Evolutionary conservation across 2,113 vertebrate genomes (phyloP), one percentile per base, ranked within the genome.

Genomic region (Chloropsis cyanopogon): DNA sequence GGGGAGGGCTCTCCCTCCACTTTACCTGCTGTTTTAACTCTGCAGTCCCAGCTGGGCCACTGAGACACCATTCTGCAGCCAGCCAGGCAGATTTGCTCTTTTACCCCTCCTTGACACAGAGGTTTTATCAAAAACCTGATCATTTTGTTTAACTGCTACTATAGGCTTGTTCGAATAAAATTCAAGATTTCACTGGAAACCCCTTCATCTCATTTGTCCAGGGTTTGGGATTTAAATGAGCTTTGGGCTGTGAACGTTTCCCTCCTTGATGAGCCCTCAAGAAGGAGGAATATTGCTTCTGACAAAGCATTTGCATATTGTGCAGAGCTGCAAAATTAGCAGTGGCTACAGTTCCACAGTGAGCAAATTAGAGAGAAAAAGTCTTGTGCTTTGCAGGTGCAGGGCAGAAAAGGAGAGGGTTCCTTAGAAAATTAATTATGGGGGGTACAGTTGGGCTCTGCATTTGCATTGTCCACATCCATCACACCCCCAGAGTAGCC

Each of bases 241-340:
- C 28, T 64, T 77, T 46, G 68, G 71, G 39, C 64, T 64, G 79
- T 68, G 46, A 94, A 23, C 1, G 2, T 70, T 86, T 66, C 59
- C 39, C 33, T 70, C 70, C 75, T 60, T 12, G 42, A 85, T 63
- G 60, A 93, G 79, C 64, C 56, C 82, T 66, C 6, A 9, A 73
- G 84, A 82, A 90, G 54, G 37, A 88, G 65, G 70, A 59, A 82
- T 70, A 86, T 29, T 56, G 85, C 39, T 80, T 39, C 90, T 93
- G 79, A 95, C 93, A 91, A 91, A 95, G 63, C 87, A 83, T 92
- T 96, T 96, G 88, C 94, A 75, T 90, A 69, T 86, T 77, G 78
- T 93, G 68, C 85, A 88, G 88, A 86, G 79, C 90, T 81, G 88
- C 82, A 91, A 72, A 95, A 95, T 90, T 85, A 91, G 59, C 85